Base-by-base conservation (phyloP, 2,113 vertebrate genomes). In the Aldabrachelys gigantea region DNA sequence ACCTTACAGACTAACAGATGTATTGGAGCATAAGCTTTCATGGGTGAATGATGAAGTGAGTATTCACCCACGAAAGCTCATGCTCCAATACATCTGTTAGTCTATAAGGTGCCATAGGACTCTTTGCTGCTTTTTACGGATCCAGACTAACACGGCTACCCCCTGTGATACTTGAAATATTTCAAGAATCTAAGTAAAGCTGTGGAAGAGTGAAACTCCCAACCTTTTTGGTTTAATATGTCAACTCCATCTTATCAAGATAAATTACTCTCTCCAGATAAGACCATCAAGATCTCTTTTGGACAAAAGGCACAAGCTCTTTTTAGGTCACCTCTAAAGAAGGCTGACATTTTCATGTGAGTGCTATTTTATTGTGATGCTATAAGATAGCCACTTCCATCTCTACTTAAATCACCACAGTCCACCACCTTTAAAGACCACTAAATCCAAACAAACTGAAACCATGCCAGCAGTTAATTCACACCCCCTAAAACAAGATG, bases 171-270 rank as follows among this genome's bases (percentile, higher is more conserved):
- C 47, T 49, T 1, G 19, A 54, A 38, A 44, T 3, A 29, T 16
- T 59, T 24, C 1, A 35, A 35, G 49, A 47, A 57, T 10, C 53
- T 3, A 72, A 72, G 9, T 5, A 72, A 38, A 72, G 35, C n/a
- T n/a, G 19, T 38, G 17, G 8, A 0, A 8, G 22, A 85, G 3
- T 0, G 38, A 21, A 1, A 59, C 25, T 16, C 47, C 35, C 5
- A 1, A 5, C 38, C 53, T 0, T 19, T 57, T 44, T 0, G 25
- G 11, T 35, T 29, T n/a, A 31, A 57, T 65, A 21, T 1, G 4
- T 38, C 65, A 10, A 54, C 47, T 44, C 56, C 85, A 35, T 1
- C 29, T 27, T 9, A 3, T 25, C 91, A 2, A 1, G 35, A 35
- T 2, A 22, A 19, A 3, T 8, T 85, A 3, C 88, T 52, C 90